Percentiles rank a stretch among this genome's conserved stretches.
Conservation (phyloP, 2,888 invertebrate genomes). For the Agonopterix alstromeriana region DNA sequence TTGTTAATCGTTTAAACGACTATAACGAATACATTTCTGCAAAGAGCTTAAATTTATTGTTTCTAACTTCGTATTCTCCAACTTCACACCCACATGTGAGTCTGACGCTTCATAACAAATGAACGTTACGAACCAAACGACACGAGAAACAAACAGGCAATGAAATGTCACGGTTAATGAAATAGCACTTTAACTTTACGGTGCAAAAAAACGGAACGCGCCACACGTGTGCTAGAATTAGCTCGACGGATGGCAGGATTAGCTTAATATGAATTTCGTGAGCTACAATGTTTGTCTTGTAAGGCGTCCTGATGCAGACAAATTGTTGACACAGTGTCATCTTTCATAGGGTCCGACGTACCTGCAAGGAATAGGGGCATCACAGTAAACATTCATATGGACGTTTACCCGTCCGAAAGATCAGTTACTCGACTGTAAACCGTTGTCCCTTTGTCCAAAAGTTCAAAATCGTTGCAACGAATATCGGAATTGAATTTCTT, state of each 20-base stretch:
- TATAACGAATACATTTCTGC: background rate
- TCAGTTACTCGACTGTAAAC: conserved; percentile 17
- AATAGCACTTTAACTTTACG: conserved; percentile 64
- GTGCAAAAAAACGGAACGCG: conserved; percentile 51
- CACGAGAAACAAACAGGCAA: conserved; percentile 28
- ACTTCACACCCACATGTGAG: conserved; percentile 31
- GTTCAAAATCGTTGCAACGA: conserved; percentile 8
- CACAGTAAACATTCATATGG: conserved; percentile 21
- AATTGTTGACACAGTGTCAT: conserved; percentile 72
- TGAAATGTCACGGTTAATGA: conserved; percentile 59
- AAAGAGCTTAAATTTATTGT: background rate
- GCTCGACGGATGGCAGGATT: conserved; percentile 65
- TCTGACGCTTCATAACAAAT: conserved; percentile 31
- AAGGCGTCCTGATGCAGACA: conserved; percentile 64
- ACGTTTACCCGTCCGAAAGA: background rate
- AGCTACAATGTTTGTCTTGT: conserved; percentile 64
- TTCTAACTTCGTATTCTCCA: background rate
- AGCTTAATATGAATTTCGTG: conserved; percentile 68
- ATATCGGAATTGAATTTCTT: conserved; percentile 17
- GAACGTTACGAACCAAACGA: conserved; percentile 16
- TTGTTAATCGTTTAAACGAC: no score
- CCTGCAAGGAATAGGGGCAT: conserved; percentile 47
- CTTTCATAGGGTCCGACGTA: conserved; percentile 63
- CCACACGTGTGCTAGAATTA: conserved; percentile 65
- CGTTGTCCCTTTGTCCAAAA: conserved; percentile 18